Conservation (phyloP, 2,113 vertebrate genomes). For the Microtus richardsoni region DNA sequence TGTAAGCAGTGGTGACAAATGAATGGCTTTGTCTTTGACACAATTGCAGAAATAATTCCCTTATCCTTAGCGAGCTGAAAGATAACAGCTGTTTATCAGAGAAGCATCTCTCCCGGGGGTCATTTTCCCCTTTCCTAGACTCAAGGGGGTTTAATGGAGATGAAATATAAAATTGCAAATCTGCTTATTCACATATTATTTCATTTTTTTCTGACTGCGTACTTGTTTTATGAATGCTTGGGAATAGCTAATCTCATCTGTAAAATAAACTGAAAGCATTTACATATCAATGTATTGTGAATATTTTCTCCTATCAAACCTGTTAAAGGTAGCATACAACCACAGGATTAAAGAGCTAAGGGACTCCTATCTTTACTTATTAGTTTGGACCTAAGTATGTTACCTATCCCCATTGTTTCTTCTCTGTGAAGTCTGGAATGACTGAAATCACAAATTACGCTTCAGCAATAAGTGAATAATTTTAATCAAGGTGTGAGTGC, state of each 20-base stretch:
- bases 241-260: neutral
- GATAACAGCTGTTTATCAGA: conserved; percentile 1
- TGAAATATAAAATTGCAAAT: neutral
- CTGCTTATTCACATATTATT: neutral
- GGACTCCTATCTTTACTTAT: neutral
- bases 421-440: neutral
- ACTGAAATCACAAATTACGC: neutral
- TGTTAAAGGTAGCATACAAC: neutral
- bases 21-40: conserved; percentile 25
- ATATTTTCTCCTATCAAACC: neutral
- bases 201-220: neutral
- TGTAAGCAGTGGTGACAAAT: neutral
- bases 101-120: neutral
- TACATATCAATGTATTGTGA: neutral
- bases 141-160: neutral
- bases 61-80: conserved; percentile 27
- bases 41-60: conserved; percentile 26
- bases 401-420: neutral
- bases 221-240: neutral
- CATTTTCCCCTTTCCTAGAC: neutral
- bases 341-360: neutral
- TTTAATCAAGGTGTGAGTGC: neutral
- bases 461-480: neutral
- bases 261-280: neutral
- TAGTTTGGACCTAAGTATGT: neutral